Conservation (phyloP, 2,888 invertebrate genomes). For the Dryobotodes eremita region DNA sequence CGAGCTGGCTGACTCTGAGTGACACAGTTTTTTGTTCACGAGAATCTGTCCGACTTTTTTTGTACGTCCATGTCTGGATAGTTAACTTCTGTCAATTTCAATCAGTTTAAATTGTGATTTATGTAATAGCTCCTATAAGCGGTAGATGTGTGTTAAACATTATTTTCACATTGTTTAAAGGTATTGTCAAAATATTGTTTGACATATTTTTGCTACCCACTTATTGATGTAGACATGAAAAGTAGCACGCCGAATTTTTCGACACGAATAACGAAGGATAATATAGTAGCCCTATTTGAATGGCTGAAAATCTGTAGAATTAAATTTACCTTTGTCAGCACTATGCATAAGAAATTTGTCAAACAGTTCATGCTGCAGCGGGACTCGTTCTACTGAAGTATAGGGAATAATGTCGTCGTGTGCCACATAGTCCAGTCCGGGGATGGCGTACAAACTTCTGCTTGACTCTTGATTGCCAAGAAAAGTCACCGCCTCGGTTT, state of each 20-base stretch:
- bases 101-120: conserved; percentile 1
- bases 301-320: neutral
- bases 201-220: neutral
- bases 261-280: neutral
- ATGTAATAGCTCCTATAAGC: neutral
- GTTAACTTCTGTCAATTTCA: neutral
- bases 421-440: conserved; percentile 99
- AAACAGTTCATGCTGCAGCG: conserved; percentile 98
- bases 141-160: neutral
- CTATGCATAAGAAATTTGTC: conserved; percentile 97
- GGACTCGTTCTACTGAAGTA: conserved; percentile 96
- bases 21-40: no score
- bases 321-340: conserved; percentile 92
- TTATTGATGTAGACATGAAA: neutral
- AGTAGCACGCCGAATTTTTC: no score
- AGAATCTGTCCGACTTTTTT: no score
- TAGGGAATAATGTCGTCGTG: conserved; percentile 99
- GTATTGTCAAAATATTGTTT: neutral
- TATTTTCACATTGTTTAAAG: neutral
- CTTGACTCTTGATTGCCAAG: conserved; percentile 98
- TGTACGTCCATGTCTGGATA: no score
- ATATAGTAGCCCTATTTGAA: neutral
- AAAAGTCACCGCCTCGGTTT: conserved; percentile 99
- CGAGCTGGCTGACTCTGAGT: no score
- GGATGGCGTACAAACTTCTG: conserved; percentile 98